A percentile compares a stretch with the other conserved stretches of the same genome.
These are phyloP conservation scores for Pao palembangensis DNA, from an alignment of 2,113 vertebrate genomes.

Conservation along the genomic window DNA sequence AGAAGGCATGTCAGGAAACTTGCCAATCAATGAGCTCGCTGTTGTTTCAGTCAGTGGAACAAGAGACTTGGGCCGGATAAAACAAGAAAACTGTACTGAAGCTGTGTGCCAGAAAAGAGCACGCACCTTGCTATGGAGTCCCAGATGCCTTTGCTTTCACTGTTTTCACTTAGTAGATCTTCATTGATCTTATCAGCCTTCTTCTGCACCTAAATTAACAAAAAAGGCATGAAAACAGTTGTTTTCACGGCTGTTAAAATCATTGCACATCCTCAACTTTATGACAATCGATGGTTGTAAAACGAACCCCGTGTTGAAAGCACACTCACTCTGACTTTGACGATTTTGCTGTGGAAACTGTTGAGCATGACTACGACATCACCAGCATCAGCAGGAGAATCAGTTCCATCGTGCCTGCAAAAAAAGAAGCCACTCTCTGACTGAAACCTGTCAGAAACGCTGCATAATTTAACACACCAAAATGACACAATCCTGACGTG, in stretches of 20 bases:
- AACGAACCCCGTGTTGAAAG: background rate
- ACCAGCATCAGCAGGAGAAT: slow-evolving; percentile 77
- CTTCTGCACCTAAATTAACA: slow-evolving; percentile 74
- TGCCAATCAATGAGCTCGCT: slow-evolving; percentile 30
- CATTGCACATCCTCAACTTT: background rate
- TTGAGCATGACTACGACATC: slow-evolving; percentile 85
- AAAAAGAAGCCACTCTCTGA: slow-evolving; percentile 1
- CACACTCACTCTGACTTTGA: slow-evolving; percentile 87
- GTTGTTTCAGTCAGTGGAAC: slow-evolving; percentile 15
- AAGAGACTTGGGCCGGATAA: background rate
- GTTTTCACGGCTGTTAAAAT: background rate
- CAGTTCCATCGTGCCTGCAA: slow-evolving; percentile 87
- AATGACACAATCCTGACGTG: no score
- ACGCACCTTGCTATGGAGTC: slow-evolving; percentile 78
- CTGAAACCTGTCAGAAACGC: background rate
- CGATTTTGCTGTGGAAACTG: slow-evolving; percentile 93
- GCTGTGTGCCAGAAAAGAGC: background rate
- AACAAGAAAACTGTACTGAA: background rate
- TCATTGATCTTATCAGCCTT: slow-evolving; percentile 76
- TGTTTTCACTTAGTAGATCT: slow-evolving; percentile 75
- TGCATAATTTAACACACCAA: background rate
- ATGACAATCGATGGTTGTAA: background rate
- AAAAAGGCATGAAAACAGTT: slow-evolving; percentile 2
- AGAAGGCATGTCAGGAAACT: slow-evolving; percentile 21
- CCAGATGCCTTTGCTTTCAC: slow-evolving; percentile 76